These are phyloP conservation scores for Pseudochromis fuscus DNA, from an alignment of 2,797 vertebrate species.

Conservation along the genomic window DNA sequence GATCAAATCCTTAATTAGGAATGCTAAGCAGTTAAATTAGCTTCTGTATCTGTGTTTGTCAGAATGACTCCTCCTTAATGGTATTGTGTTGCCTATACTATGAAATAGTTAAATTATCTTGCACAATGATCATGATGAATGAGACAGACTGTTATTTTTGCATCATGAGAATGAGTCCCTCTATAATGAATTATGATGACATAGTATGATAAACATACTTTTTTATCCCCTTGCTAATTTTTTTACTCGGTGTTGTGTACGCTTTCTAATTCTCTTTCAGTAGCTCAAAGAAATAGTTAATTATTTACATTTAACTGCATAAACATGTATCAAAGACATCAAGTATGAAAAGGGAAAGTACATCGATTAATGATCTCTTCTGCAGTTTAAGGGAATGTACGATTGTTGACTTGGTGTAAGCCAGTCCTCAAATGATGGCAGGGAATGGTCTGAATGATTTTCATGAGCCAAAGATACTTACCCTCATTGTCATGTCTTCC, in stretches of 20 bases:
- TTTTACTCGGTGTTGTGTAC: slow-evolving; percentile 24
- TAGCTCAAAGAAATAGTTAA: slow-evolving; percentile 39
- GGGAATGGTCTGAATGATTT: slow-evolving; percentile 52
- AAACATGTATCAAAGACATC: slow-evolving; percentile 20
- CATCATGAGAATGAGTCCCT: slow-evolving; percentile 38
- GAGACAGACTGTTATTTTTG: slow-evolving; percentile 68
- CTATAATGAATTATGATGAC: slow-evolving; percentile 26
- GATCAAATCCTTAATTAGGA: slow-evolving; percentile 36
- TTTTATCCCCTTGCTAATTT: slow-evolving; percentile 43
- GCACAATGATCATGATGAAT: slow-evolving; percentile 52
- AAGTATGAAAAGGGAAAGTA: slow-evolving; percentile 70
- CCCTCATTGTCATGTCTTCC: slow-evolving; percentile 60
- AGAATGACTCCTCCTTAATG: slow-evolving; percentile 34
- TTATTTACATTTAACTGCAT: slow-evolving; percentile 34
- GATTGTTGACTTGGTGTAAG: slow-evolving; percentile 32
- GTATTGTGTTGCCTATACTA: slow-evolving; percentile 31
- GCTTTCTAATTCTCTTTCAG: slow-evolving; percentile 34
- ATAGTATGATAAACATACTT: slow-evolving; percentile 39
- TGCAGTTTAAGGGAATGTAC: slow-evolving; percentile 65
- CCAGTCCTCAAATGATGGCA: slow-evolving; percentile 17
- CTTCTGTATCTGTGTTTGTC: slow-evolving; percentile 30
- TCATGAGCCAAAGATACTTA: slow-evolving; percentile 65
- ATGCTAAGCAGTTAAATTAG: slow-evolving; percentile 54
- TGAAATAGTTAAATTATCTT: slow-evolving; percentile 56
- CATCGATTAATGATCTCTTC: slow-evolving; percentile 39